A percentile compares a stretch with the other conserved stretches of the same genome.
Conservation (phyloP, 2,888 invertebrate genomes). For the Drosophila mimica region DNA sequence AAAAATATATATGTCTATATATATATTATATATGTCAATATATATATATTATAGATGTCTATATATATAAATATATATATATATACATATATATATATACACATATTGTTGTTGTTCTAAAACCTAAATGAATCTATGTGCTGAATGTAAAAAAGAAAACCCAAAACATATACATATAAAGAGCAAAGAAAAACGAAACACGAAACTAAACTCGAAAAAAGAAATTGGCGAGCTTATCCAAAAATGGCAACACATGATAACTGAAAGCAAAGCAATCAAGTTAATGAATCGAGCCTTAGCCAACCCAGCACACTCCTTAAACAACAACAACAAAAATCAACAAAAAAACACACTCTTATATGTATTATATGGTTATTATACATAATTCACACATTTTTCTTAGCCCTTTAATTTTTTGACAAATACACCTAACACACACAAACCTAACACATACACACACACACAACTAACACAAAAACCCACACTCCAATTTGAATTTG, state of each 20-base stretch:
- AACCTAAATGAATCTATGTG: slow-evolving; percentile 42
- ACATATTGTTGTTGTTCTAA: slow-evolving; percentile 31
- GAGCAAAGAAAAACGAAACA: background rate
- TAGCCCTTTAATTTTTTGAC: background rate
- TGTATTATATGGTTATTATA: background rate
- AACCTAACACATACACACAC: background rate
- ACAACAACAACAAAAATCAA: background rate
- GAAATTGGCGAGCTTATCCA: background rate
- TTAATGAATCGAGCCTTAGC: background rate
- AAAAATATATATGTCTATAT: background rate
- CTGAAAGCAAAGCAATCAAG: background rate
- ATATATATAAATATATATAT: background rate
- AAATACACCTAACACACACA: background rate
- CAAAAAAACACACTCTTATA: background rate
- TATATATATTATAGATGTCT: background rate
- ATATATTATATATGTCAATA: background rate
- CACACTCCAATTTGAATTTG: background rate
- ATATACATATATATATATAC: background rate
- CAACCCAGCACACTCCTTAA: background rate
- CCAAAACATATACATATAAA: slow-evolving; percentile 26
- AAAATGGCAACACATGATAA: background rate
- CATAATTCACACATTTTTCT: slow-evolving; percentile 1
- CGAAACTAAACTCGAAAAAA: background rate
- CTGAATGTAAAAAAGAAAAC: slow-evolving; percentile 36
- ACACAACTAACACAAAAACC: background rate